Evolutionary conservation across 2,797 vertebrate species (phyloP), one percentile per base, ranked within the genome.

Genomic region (Oreochromis mossambicus): DNA sequence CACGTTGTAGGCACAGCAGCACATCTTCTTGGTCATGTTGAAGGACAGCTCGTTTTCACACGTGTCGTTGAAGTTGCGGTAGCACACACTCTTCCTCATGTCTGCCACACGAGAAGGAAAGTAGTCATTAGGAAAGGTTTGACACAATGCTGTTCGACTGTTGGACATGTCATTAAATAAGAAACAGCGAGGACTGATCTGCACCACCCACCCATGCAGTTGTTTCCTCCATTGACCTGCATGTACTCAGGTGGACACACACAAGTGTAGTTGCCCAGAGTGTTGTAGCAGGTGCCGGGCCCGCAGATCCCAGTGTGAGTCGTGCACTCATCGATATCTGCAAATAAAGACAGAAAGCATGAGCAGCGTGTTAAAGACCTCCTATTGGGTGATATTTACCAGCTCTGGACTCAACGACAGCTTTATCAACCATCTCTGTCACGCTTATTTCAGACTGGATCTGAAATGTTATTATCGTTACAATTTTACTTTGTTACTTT

Each of bases 11-110:
- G 98, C 97, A 24, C 98, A 99, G 95, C 98, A 99, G 92, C 98
- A 99, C 96, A 97, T 97, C 95, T 98, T 99, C 95, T 96, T 98
- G 85, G 98, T 99, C 97, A 98, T 97, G 94, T 98, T 98, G 93
- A 98, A 98, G 81, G 98, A 97, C 26, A 98, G 95, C 92, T 98
- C 97, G 24, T 98, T 97, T 93, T 96, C 96, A 51, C 98, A 99
- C 0, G 97, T 98, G 95, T 98, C 97, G 0, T 98, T 97, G 92
- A 97, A 98, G 96, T 97, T 98, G 38, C 97, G 97, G 87, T 99
- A 99, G 41, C 98, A 98, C 77, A 97, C 95, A 0, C 97, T 98
- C 93, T 98, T 99, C 88, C 97, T 97, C 97, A 98, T 97, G 92
- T 99, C 98, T 99, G 95, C 11, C 36, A 54, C 19, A 34, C 14